A percentile compares a stretch with the other conserved stretches of the same genome.
phyloP scores from a whole-genome alignment of 2,797 vertebrate genomes.

The Cossypha niveicapilla region DNA sequence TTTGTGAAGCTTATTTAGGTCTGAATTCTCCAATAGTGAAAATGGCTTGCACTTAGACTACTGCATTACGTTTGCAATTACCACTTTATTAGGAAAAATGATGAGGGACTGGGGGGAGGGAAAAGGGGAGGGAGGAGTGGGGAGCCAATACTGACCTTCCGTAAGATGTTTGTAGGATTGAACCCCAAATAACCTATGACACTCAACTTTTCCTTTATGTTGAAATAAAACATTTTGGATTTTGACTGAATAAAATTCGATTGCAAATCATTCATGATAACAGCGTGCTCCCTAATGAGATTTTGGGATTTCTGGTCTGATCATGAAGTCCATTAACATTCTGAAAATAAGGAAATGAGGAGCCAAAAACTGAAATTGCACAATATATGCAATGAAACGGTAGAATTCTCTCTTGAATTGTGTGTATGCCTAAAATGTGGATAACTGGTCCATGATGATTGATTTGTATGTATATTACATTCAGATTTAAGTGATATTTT shows the following conservation, averaged over 20 bases:
- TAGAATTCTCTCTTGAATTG: slow-evolving; percentile 60
- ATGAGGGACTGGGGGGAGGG: background rate
- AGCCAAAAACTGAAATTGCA: slow-evolving; percentile 62
- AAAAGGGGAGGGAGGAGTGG: background rate
- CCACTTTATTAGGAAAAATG: slow-evolving; percentile 31
- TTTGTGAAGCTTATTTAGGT: slow-evolving; percentile 46
- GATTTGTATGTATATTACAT: slow-evolving; percentile 63
- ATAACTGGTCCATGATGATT: slow-evolving; percentile 55
- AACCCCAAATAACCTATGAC: slow-evolving; percentile 34
- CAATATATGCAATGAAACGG: slow-evolving; percentile 60
- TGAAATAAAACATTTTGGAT: slow-evolving; percentile 64
- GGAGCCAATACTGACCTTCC: slow-evolving; percentile 65
- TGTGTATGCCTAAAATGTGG: slow-evolving; percentile 69
- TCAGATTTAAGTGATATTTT: slow-evolving; percentile 70
- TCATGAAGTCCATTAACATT: slow-evolving; percentile 59
- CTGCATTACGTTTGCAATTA: slow-evolving; percentile 49
- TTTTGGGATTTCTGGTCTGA: slow-evolving; percentile 49
- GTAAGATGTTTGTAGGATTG: slow-evolving; percentile 33
- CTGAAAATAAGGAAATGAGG: slow-evolving; percentile 56
- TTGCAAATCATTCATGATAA: slow-evolving; percentile 42
- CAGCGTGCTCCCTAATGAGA: slow-evolving; percentile 49
- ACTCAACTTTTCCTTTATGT: slow-evolving; percentile 41
- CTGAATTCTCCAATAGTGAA: slow-evolving; percentile 53
- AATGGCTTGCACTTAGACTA: slow-evolving; percentile 59
- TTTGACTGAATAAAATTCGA: slow-evolving; percentile 39